Evolutionary conservation across 2,888 invertebrate genomes (phyloP), one percentile per base, ranked within the genome.

Genomic region (Caenorhabditis plicata): DNA sequence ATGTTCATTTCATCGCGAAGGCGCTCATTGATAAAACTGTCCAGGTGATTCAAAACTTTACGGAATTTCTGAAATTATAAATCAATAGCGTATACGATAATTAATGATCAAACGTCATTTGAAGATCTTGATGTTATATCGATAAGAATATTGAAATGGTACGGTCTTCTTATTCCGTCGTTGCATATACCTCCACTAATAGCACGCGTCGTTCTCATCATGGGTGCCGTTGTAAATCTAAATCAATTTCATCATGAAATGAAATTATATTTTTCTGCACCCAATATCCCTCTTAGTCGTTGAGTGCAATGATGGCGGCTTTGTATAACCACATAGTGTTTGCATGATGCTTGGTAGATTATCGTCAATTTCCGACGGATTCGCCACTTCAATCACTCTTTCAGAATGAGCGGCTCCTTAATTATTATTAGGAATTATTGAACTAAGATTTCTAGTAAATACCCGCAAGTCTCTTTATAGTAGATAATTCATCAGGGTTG

Each of bases 391-490:
- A 29, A 69, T 44, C 9, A 69, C 46, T 19, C 56, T 51, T 0
- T 68, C 68, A 7, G 47, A 20, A 23, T 56, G 29, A 4, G 31
- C 26, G 3, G 47, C 39, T 25, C 62, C 51, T 57, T 19, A 19
- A 44, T 32, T 7, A 8, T 11, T 22, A n/a, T 25, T 5, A 5
- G 23, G 23, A 22, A 22, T 23, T 26, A 13, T 40, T 42, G 4
- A 17, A 29, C 8, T 22, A 29, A 9, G 29, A 17, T 3, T 22
- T 23, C 4, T 9, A 41, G 4, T 17, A 11, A 42, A 13, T 22
- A 58, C 75, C 78, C 17, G 73, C 71, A 19, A 78, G 62, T 45
- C 78, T 57, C 36, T 67, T 63, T 32, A 78, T 52, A 1, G 74
- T 68, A 7, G 69, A 52, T 9, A 73, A 40, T 19, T 74, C 68